These are phyloP conservation scores for Oedothorax gibbosus DNA, from an alignment of 1,140 invertebrate species.

Conservation along the genomic window DNA sequence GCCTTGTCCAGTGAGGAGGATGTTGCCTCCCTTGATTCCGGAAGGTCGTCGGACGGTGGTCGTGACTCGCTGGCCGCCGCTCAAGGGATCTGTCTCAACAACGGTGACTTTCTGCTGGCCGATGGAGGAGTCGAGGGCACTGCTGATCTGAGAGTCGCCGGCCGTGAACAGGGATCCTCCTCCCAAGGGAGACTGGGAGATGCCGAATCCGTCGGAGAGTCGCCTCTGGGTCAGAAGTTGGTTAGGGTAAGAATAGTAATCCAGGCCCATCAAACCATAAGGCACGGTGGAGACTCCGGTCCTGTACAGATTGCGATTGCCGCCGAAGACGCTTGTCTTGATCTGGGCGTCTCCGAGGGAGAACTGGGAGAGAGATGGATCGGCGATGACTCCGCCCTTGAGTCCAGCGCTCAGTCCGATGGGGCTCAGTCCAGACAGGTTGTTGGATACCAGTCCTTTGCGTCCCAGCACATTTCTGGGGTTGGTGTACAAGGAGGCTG, in stretches of 20 bases:
- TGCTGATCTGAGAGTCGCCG: conserved; percentile 42
- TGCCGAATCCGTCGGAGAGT: conserved; percentile 26
- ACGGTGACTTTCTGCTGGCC: conserved; percentile 39
- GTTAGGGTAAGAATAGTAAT: conserved; percentile 49
- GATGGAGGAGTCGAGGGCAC: background rate
- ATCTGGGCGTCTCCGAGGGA: conserved; percentile 40
- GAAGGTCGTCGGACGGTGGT: conserved; percentile 8
- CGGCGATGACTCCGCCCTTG: conserved; percentile 17
- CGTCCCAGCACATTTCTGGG: background rate
- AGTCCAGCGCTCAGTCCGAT: conserved; percentile 22
- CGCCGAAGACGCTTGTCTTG: conserved; percentile 10
- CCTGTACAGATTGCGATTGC: conserved; percentile 26
- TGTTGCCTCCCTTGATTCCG: conserved; percentile 38
- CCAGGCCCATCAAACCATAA: conserved; percentile 42
- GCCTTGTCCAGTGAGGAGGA: conserved; percentile 24
- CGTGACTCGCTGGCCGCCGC: conserved; percentile 10
- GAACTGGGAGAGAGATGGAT: conserved; percentile 25
- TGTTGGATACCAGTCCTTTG: conserved; percentile 8
- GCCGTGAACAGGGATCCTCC: conserved; percentile 44
- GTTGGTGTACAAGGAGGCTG: conserved; percentile 9
- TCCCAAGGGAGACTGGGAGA: conserved; percentile 11
- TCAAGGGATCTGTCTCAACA: conserved; percentile 19
- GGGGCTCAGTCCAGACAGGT: conserved; percentile 35
- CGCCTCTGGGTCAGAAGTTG: conserved; percentile 13
- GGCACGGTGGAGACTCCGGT: conserved; percentile 43